Evolutionary conservation across 2,113 vertebrate genomes (phyloP).

Genomic region (Talpa occidentalis): DNA sequence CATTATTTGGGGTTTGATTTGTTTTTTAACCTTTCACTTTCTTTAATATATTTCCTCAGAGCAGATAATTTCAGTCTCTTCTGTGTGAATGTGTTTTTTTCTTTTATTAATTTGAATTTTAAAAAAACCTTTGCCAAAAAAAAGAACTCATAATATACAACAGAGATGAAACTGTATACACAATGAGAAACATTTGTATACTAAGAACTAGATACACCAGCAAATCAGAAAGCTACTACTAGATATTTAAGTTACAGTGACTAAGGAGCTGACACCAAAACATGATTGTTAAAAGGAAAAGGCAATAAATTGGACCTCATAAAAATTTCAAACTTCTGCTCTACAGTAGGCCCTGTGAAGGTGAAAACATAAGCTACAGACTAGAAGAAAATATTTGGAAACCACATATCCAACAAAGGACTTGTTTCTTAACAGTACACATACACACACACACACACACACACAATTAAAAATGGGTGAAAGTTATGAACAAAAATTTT

Average conservation of each 20-base stretch:
- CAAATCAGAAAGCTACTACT: background rate
- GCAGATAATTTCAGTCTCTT: constrained; percentile 49
- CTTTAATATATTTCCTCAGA: constrained; percentile 72
- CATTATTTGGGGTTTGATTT: constrained; percentile 80
- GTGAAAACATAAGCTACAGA: background rate
- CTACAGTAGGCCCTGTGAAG: background rate
- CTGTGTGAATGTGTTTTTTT: constrained; percentile 50
- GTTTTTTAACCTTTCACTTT: constrained; percentile 63
- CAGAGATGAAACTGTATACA: background rate
- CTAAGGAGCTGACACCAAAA: background rate
- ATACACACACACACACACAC: background rate
- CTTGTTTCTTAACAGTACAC: background rate
- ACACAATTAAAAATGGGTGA: background rate
- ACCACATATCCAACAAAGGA: background rate
- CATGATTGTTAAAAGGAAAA: constrained; percentile 50
- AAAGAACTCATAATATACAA: background rate
- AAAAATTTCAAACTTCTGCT: constrained; percentile 33
- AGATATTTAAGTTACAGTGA: background rate
- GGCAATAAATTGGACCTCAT: background rate
- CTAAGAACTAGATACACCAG: background rate
- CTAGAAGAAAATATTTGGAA: background rate
- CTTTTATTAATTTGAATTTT: constrained; percentile 77
- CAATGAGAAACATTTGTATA: background rate
- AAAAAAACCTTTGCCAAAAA: constrained; percentile 73
- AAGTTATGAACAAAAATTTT: background rate